phyloP scores from a whole-genome alignment of 2,888 invertebrate genomes.

The Pseudeuparius sepicola region DNA sequence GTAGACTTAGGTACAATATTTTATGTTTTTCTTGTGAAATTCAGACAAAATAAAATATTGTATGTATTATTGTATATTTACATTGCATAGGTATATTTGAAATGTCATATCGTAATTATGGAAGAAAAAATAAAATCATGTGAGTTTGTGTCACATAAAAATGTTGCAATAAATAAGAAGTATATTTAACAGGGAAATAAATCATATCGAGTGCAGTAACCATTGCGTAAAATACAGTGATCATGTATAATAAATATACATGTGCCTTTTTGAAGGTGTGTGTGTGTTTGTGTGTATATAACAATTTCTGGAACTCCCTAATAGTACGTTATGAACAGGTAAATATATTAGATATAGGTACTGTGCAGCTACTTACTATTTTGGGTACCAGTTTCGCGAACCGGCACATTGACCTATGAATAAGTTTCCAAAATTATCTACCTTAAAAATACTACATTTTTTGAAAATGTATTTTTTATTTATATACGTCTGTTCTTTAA shows the following conservation, averaged over 20 bases:
- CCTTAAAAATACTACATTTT: conserved; percentile 32
- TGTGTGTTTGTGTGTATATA: conserved; percentile 30
- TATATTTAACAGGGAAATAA: too few species aligned
- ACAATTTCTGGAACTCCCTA: conserved; percentile 33
- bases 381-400: conserved; percentile 12
- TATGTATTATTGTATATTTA: too few species aligned
- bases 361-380: conserved; percentile 30
- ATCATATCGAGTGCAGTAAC: conserved; percentile 33
- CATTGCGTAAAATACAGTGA: conserved; percentile 30
- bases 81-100: too few species aligned
- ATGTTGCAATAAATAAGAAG: too few species aligned
- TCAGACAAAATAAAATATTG: too few species aligned
- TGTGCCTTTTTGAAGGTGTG: conserved; percentile 26
- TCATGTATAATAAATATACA: conserved; percentile 26
- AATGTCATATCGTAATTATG: too few species aligned
- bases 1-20: too few species aligned
- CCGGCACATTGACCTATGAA: conserved; percentile 6
- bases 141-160: too few species aligned
- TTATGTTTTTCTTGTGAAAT: too few species aligned
- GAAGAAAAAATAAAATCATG: too few species aligned
- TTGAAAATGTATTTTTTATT: too few species aligned
- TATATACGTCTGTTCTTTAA: conserved; percentile 21
- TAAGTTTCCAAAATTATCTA: conserved; percentile 32
- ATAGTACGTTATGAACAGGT: conserved; percentile 34
- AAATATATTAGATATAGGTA: conserved; percentile 32